Percentiles rank a stretch among this genome's conserved stretches.
These are phyloP conservation scores for Lasioglossum villosulum DNA, from an alignment of 2,888 invertebrate genomes.

Conservation along the genomic window DNA sequence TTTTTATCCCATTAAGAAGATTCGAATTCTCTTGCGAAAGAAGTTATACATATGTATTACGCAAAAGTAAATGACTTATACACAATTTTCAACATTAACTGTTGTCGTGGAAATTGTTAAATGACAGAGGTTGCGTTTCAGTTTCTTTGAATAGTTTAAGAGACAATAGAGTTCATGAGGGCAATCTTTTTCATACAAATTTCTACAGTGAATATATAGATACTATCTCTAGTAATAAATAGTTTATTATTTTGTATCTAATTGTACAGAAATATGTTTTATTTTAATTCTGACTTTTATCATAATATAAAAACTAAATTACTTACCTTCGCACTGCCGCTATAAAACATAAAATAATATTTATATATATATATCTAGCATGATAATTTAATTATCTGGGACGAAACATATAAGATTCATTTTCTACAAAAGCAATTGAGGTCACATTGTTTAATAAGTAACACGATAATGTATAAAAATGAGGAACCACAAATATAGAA, in stretches of 20 bases:
- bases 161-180: constrained; percentile 77
- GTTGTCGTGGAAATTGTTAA: constrained; percentile 43
- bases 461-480: constrained; percentile 38
- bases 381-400: constrained; percentile 64
- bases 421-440: constrained; percentile 66
- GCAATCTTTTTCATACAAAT: constrained; percentile 77
- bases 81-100: constrained; percentile 27
- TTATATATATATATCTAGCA: constrained; percentile 70
- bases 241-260: constrained; percentile 75
- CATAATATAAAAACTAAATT: constrained; percentile 74
- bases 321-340: constrained; percentile 83
- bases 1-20: constrained; percentile 53
- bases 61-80: constrained; percentile 28
- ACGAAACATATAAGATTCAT: constrained; percentile 52
- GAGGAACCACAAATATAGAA: constrained; percentile 36
- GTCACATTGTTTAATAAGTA: constrained; percentile 53
- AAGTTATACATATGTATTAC: constrained; percentile 38
- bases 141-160: constrained; percentile 71
- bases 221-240: constrained; percentile 65
- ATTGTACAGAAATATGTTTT: constrained; percentile 68
- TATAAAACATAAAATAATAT: constrained; percentile 79
- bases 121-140: constrained; percentile 59
- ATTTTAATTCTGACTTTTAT: constrained; percentile 60
- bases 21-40: constrained; percentile 40
- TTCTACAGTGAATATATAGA: constrained; percentile 72